Evolutionary conservation across 2,888 invertebrate genomes (phyloP), one percentile per base, ranked within the genome.

Genomic region (Amiota minor): DNA sequence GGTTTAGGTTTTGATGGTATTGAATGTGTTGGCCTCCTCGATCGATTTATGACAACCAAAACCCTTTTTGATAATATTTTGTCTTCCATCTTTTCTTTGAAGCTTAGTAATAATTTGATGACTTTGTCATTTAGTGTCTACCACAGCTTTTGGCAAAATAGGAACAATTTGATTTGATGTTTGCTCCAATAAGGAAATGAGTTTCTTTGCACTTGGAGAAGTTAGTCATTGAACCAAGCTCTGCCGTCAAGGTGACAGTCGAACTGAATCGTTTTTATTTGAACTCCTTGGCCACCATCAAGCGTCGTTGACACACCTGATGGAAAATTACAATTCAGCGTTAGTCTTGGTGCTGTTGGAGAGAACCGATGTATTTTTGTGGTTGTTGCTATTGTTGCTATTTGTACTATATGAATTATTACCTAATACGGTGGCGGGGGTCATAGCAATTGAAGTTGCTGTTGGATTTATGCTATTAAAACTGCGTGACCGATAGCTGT

Each of bases 401-500:
- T 55, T 71, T 18, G 55, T 72, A 18, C 61, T 56, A 16, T 18
- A 18, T 14, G 46, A 14, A 9, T 67, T 67, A 11, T 49, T 50
- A 8, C 59, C 18, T 53, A 14, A 46, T 20, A 12, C 49, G 16
- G 61, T 59, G 2, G 35, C 6, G 35, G 35, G 35, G 6, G 20
- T 64, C 59, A 1, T 59, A 74, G 45, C 12, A 65, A 45, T 18
- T 16, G 75, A 23, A 10, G 74, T 9, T 18, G 61, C 16, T 50
- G 73, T 59, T 18, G 70, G 70, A 14, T 73, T 74, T 74, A 72
- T 74, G 53, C 47, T 55, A 62, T 69, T 80, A 8, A 72, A 45
- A 20, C 76, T 76, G 53, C 83, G 85, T 9, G 87, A 83, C n/a
- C 88, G 83, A 78, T 88, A 88, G 75, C 87, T 87, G 45, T 65